Base-by-base conservation (phyloP, 2,888 invertebrate genomes). In the Ophonus ardosiacus region DNA sequence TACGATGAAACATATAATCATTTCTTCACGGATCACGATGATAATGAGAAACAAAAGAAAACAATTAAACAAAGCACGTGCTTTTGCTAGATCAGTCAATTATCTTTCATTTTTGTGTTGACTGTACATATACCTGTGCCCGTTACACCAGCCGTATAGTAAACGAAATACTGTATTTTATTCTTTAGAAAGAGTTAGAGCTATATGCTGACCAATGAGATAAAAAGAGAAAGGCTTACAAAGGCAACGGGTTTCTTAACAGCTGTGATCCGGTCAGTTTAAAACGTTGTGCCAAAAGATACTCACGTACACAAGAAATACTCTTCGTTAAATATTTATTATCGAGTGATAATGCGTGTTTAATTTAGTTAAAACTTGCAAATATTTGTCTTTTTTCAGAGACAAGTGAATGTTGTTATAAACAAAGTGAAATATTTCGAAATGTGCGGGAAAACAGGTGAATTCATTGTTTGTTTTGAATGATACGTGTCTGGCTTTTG, bases 71-170 rank as follows among this genome's bases (percentile, higher is more conserved):
- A 65, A 57, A 61, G 76, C 84, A 84, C 84, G 84, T 84, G 84
- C 84, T 57, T 43, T 59, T 43, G 59, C 61, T 59, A 61, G 61
- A 38, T 40, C 43, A 83, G 61, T 76, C 61, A 74, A 74, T 59
- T 56, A 74, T 8, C 18, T 68, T 65, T 13, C 43, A 83, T 63
- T 87, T 87, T 85, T 87, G 85, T 78, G 63, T 68, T 57, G 87
- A 86, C 85, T 87, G 85, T 87, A 87, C 87, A 84, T 86, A 86
- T 87, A 87, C 87, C 87, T 87, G 86, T 86, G 87, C 86, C 87
- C 87, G 87, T 87, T 87, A 87, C 86, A 86, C 85, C 43, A 18
- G 71, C 71, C 43, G 18, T 74, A 18, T 43, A 43, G 71, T 74
- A 13, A 5, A 17, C 71, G 40, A 74, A 18, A 74, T 15, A 74